A percentile compares a stretch with the other conserved stretches of the same genome.
These are phyloP conservation scores for Trisateles emortualis DNA, from an alignment of 2,888 invertebrate species.

Conservation along the genomic window DNA sequence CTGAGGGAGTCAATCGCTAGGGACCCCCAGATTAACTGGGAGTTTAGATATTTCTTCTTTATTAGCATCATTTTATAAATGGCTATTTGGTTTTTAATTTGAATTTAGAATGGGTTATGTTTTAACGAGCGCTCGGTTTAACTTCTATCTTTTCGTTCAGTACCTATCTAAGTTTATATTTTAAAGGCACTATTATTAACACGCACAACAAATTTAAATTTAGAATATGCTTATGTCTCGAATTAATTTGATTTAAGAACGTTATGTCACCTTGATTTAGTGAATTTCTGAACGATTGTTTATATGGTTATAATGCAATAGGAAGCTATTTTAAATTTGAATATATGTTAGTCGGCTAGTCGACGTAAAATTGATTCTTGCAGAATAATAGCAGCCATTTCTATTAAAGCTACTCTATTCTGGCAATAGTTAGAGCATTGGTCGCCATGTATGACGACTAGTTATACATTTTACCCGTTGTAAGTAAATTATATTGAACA, in stretches of 20 bases:
- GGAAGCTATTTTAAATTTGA: neutral
- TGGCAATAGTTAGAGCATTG: no score
- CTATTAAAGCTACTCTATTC: no score
- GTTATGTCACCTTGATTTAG: neutral
- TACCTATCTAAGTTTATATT: no score
- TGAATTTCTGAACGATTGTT: neutral
- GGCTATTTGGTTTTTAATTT: slow-evolving; percentile 49
- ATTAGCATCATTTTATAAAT: slow-evolving; percentile 45
- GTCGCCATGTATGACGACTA: no score
- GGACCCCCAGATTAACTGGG: slow-evolving; percentile 57
- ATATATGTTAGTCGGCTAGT: neutral
- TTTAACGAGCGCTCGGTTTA: no score
- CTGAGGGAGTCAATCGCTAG: slow-evolving; percentile 62
- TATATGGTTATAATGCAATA: neutral
- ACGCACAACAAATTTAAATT: no score
- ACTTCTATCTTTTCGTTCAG: no score
- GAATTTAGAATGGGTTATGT: slow-evolving; percentile 20
- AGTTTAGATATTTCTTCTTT: slow-evolving; percentile 46
- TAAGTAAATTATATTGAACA: no score
- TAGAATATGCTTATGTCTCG: neutral
- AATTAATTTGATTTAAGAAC: neutral
- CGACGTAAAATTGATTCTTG: neutral
- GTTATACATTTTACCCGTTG: no score
- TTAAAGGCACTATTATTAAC: no score
- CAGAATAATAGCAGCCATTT: no score